These are phyloP conservation scores for Pungitius pungitius DNA, from an alignment of 2,113 vertebrate genomes.

Conservation along the genomic window DNA sequence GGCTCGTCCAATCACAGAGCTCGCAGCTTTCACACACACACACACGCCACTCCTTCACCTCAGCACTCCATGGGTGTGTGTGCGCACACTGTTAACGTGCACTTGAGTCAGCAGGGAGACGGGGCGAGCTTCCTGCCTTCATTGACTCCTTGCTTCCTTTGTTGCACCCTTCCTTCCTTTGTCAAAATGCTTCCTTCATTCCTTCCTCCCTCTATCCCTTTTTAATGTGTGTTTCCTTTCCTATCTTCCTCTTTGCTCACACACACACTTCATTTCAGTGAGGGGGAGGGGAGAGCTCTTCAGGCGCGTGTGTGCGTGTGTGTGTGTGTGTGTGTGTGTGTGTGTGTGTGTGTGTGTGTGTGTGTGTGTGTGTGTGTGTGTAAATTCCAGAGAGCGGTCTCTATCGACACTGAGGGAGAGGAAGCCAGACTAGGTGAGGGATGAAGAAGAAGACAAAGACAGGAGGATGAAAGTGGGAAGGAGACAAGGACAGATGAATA, in stretches of 20 bases:
- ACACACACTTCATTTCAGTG: conserved; percentile 30
- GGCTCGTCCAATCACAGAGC: conserved; percentile 68
- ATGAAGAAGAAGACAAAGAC: too few relatives aligned
- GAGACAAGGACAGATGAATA: background rate
- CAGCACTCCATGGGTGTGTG: conserved; percentile 37
- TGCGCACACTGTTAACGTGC: conserved; percentile 11
- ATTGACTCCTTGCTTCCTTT: conserved; percentile 47
- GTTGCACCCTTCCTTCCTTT: conserved; percentile 14
- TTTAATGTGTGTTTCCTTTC: background rate
- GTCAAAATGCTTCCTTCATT: too few relatives aligned
- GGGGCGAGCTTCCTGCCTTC: conserved; percentile 40
- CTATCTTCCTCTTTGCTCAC: conserved; percentile 25
- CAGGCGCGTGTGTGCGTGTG: conserved; percentile 33
- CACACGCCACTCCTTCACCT: conserved; percentile 43
- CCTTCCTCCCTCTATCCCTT: conserved; percentile 1
- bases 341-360: conserved; percentile 33
- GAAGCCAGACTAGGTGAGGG: background rate
- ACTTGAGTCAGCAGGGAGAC: conserved; percentile 57
- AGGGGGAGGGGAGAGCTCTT: conserved; percentile 39
- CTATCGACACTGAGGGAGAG: conserved; percentile 34
- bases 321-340: conserved; percentile 28
- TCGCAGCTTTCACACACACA: conserved; percentile 29
- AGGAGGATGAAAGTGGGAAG: background rate
- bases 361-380: conserved; percentile 30
- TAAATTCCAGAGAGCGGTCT: conserved; percentile 47